Conservation (phyloP, 2,888 invertebrate species). For the Epirrhoe alternata region DNA sequence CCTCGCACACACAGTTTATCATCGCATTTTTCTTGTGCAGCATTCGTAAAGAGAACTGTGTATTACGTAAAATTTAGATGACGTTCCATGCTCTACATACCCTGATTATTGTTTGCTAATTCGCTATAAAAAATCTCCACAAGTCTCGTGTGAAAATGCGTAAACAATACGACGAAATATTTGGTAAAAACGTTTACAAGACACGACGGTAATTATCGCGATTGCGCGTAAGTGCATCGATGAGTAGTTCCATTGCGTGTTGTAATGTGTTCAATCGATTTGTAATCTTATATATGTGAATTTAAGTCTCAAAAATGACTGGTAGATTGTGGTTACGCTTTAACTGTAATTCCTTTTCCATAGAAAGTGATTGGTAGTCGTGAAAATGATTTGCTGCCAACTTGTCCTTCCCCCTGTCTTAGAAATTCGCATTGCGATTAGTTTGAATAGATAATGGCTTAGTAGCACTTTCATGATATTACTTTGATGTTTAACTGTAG, state of each 20-base stretch:
- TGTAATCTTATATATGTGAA: slow-evolving; percentile 5
- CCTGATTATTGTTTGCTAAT: slow-evolving; percentile 55
- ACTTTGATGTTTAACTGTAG: background rate
- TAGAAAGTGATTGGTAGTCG: slow-evolving; percentile 23
- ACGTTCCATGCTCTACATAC: slow-evolving; percentile 62
- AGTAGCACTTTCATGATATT: background rate
- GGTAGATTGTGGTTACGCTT: slow-evolving; percentile 4
- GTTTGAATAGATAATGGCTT: background rate
- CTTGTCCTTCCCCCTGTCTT: background rate
- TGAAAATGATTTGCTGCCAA: slow-evolving; percentile 9
- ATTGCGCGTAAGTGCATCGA: slow-evolving; percentile 40
- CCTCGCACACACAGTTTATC: slow-evolving; percentile 37
- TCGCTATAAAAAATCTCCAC: slow-evolving; percentile 49
- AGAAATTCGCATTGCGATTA: background rate
- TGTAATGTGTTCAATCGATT: slow-evolving; percentile 13
- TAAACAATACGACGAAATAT: slow-evolving; percentile 19
- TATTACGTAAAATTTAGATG: slow-evolving; percentile 58
- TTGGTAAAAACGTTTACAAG: slow-evolving; percentile 27
- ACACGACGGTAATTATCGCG: slow-evolving; percentile 20
- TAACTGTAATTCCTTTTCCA: slow-evolving; percentile 20
- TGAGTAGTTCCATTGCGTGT: slow-evolving; percentile 37
- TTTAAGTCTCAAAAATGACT: slow-evolving; percentile 19
- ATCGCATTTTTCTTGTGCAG: slow-evolving; percentile 47
- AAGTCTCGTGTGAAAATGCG: slow-evolving; percentile 53
- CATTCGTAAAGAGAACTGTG: slow-evolving; percentile 52